Conservation (phyloP, 2,888 invertebrate genomes). For the Pachliopta kotzebuea region DNA sequence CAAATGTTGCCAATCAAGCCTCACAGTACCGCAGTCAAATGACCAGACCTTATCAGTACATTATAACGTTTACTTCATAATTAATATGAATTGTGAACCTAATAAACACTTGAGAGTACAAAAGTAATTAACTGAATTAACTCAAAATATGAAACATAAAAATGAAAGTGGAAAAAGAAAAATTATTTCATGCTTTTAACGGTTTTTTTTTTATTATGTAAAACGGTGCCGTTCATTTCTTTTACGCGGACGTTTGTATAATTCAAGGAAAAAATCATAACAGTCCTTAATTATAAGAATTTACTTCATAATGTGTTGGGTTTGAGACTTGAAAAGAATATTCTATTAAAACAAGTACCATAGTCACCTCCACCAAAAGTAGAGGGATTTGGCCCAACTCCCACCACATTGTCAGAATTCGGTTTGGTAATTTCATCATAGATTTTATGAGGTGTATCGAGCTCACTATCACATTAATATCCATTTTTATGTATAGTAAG, state of each 20-base stretch:
- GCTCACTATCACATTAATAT: no score
- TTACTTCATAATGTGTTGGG: not conserved
- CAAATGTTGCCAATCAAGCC: slow-evolving; percentile 24
- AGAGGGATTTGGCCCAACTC: no score
- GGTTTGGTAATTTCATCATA: no score
- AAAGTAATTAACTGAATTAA: slow-evolving; percentile 14
- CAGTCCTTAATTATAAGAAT: not conserved
- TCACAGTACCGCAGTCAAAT: slow-evolving; percentile 5
- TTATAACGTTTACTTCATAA: slow-evolving; percentile 19
- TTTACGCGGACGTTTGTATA: not conserved
- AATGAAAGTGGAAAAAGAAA: not conserved
- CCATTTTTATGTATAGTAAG: no score
- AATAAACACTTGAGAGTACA: slow-evolving; percentile 15
- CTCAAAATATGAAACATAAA: not conserved
- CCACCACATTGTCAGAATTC: no score
- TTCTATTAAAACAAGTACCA: no score
- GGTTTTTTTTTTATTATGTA: slow-evolving; percentile 3
- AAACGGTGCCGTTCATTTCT: slow-evolving; percentile 5
- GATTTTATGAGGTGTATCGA: no score
- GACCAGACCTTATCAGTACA: slow-evolving; percentile 11
- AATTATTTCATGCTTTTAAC: not conserved
- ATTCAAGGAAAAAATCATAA: not conserved
- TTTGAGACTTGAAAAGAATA: no score
- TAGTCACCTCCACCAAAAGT: no score
- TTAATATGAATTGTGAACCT: slow-evolving; percentile 24